Conservation (phyloP, 92 coral and sea anemone genomes). For the Bergia sp. region DNA sequence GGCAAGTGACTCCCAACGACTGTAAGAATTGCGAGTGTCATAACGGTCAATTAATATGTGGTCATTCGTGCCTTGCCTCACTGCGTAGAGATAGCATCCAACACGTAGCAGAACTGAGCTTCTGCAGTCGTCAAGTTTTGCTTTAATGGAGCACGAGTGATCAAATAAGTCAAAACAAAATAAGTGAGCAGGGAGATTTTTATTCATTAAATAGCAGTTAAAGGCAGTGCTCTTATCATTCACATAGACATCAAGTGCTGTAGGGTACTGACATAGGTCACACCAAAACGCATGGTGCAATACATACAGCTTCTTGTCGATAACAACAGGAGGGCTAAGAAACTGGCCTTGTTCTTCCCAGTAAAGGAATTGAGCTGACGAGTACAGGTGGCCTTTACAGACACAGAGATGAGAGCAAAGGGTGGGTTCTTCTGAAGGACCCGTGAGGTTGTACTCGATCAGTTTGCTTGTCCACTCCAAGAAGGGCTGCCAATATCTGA, state of each 20-base stretch:
- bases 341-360: not conserved
- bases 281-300: not conserved
- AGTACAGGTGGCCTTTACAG: too few relatives aligned
- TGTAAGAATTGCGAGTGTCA: not conserved
- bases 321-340: not conserved
- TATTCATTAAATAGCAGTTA: too few relatives aligned
- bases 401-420: not conserved
- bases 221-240: not conserved
- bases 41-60: not conserved
- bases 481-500: not conserved
- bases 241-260: not conserved
- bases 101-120: not conserved
- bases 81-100: not conserved
- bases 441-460: not conserved
- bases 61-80: not conserved
- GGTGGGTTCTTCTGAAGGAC: not conserved
- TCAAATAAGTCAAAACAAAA: not conserved
- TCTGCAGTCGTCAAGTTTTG: not conserved
- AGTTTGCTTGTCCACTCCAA: not conserved
- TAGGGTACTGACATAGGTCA: not conserved
- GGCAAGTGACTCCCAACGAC: not conserved
- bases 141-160: not conserved
- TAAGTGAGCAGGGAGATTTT: not conserved
- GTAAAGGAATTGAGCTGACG: not conserved
- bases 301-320: not conserved